Evolutionary conservation across 2,113 vertebrate genomes (phyloP), one percentile per base, ranked within the genome.

Genomic region (Notothenia rossii): DNA sequence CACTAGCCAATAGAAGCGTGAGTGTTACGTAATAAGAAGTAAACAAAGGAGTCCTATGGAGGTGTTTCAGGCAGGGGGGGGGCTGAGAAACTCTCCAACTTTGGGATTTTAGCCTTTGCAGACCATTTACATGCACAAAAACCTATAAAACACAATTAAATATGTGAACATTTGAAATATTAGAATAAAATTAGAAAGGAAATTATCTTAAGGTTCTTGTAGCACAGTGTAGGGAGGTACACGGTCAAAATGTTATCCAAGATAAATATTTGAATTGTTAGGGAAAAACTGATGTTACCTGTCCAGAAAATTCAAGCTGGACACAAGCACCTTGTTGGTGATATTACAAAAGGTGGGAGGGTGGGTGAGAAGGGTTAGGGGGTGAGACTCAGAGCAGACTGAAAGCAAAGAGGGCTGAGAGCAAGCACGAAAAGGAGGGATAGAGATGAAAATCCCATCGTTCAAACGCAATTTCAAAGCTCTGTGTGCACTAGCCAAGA

Each of bases 371-470:
- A 56, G 58, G 56, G 71, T 25, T 51, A 20, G 45, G 72, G 59
- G 79, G 78, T 67, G 79, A 81, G 67, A 22, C 67, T 84, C 73
- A 7, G 78, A 62, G 62, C 53, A 40, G 58, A 83, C 76, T 90
- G 90, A 91, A 90, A 90, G 89, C 86, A 89, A 85, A 92, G 81
- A 92, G 87, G 86, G 78, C 86, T 84, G 86, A 89, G 88, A 91
- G 82, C 82, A 51, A 76, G 89, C 88, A 92, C 88, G 54, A 33
- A 93, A 88, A 90, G 85, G 71, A 91, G 82, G 84, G 88, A 86
- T 88, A 80, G 90, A 94, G 90, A 94, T 94, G 90, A 94, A 94
- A 94, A 94, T 92, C 92, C 91, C 92, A 91, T 91, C 91, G 86
- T 93, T 94, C 92, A 93, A 94, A 92, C 17, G 53, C 88, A 85